Conservation (phyloP, 2,797 vertebrate species). For the Lepidocolaptes lacrymiger region DNA sequence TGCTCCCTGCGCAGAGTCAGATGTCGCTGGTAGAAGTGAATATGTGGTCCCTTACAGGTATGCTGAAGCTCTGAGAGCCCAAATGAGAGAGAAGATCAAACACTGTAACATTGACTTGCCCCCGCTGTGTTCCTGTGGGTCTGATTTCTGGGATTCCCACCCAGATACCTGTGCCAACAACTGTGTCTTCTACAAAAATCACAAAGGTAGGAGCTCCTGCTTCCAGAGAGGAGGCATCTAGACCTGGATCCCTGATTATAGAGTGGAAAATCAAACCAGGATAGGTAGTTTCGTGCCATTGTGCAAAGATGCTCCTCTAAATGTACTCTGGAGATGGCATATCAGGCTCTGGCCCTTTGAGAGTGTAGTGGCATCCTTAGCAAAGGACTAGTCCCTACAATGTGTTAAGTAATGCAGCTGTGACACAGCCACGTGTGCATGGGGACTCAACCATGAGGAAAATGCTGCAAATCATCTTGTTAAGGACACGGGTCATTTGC, state of each 20-base stretch:
- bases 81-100: slow-evolving; percentile 82
- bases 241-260: neutral
- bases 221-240: neutral
- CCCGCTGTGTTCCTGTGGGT: slow-evolving; percentile 88
- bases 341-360: neutral
- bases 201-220: slow-evolving; percentile 80
- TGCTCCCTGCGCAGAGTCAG: fast-evolving
- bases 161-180: slow-evolving; percentile 94
- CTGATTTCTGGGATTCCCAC: slow-evolving; percentile 92
- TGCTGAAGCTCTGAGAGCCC: slow-evolving; percentile 79
- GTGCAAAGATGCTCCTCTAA: neutral
- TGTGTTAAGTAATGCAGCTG: neutral
- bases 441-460: neutral
- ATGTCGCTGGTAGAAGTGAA: neutral
- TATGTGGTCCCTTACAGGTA: slow-evolving; percentile 71
- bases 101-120: slow-evolving; percentile 81
- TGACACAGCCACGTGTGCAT: fast-evolving
- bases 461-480: neutral
- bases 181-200: slow-evolving; percentile 92
- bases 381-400: neutral
- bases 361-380: neutral
- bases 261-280: neutral
- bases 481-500: neutral
- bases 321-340: neutral
- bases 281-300: neutral